Evolutionary conservation across 2,797 vertebrate genomes (phyloP).

Genomic region (Austrolebias charrua): DNA sequence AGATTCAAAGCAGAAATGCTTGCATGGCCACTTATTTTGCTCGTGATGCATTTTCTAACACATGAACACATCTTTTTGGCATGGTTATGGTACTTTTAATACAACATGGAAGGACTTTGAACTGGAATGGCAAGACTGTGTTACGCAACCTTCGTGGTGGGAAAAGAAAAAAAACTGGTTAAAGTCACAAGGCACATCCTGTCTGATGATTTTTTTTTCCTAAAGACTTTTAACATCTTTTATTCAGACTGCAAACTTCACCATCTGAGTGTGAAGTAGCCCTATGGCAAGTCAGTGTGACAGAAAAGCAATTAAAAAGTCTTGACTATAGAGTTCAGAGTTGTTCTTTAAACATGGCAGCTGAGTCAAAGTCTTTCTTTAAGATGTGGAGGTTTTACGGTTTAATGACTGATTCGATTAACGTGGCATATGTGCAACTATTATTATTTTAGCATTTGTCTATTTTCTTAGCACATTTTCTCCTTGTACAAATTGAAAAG

Average conservation of each 20-base stretch:
- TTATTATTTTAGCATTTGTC: background rate
- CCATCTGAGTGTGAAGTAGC: background rate
- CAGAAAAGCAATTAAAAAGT: background rate
- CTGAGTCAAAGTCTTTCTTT: conserved; percentile 8
- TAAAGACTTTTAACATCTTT: background rate
- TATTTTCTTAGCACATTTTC: background rate
- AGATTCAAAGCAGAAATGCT: too few relatives aligned
- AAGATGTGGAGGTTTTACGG: background rate
- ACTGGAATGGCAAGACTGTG: background rate
- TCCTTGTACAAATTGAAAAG: background rate
- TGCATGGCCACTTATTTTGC: too few relatives aligned
- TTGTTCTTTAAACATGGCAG: background rate
- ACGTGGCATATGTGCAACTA: background rate
- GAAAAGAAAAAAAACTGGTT: background rate
- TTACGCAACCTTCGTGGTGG: background rate
- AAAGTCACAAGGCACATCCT: background rate
- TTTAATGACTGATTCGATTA: background rate
- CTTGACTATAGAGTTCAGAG: background rate
- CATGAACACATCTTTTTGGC: too few relatives aligned
- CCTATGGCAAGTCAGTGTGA: background rate
- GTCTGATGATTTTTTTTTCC: background rate
- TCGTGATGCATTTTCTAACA: too few relatives aligned
- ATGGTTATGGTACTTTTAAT: too few relatives aligned
- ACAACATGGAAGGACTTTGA: too few relatives aligned
- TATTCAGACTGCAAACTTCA: background rate